Percentiles rank a stretch among this genome's conserved stretches.
Conservation (phyloP, 2,113 vertebrate genomes). For the Mobula birostris region DNA sequence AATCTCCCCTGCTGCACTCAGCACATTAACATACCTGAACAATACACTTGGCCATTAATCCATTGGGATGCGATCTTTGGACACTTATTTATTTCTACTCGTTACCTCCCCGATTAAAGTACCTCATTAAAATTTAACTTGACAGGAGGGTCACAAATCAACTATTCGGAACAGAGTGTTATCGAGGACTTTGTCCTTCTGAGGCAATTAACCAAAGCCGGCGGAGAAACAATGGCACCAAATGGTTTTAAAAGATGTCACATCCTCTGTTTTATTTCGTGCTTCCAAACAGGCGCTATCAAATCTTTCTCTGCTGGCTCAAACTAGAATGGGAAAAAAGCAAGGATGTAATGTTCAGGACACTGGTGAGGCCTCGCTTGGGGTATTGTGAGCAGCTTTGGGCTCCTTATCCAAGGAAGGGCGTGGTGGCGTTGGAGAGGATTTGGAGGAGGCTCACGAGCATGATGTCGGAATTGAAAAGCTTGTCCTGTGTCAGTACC, state of each 20-base stretch:
- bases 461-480: no score
- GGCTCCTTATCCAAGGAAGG: no score
- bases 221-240: not conserved
- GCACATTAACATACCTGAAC: not conserved
- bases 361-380: no score
- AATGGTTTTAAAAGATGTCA: not conserved
- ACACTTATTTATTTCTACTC: conserved; percentile 3
- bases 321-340: no score
- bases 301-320: no score
- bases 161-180: not conserved
- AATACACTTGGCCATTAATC: not conserved
- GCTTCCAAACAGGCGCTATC: not conserved
- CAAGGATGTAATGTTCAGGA: no score
- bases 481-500: no score
- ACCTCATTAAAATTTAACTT: conserved; percentile 30
- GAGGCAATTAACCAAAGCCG: not conserved
- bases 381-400: no score
- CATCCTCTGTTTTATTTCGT: not conserved
- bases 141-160: conserved; percentile 22
- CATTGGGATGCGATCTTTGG: not conserved
- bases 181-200: not conserved
- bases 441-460: no score
- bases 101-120: not conserved
- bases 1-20: not conserved
- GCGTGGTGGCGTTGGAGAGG: no score